Evolutionary conservation across 2,797 vertebrate genomes (phyloP), one percentile per base, ranked within the genome.

Genomic region (Tangara arthus): DNA sequence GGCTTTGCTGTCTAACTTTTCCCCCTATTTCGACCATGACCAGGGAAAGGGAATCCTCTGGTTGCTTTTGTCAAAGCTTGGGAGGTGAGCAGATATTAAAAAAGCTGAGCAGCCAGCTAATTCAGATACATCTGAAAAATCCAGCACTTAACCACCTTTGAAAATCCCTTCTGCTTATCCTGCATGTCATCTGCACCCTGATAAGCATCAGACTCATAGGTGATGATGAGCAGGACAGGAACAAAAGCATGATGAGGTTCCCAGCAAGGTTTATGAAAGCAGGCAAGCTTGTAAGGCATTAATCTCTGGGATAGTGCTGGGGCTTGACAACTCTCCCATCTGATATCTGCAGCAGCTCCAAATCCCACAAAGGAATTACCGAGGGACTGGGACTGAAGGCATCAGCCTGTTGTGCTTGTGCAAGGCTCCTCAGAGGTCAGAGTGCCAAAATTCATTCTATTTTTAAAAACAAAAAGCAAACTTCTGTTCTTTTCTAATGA

Each of bases 11-110:
- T 87, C 76, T 87, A 64, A 91, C 77, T 96, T 93, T 79, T 4
- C 1, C 63, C 89, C 50, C 81, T 34, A 14, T 68, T 95, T 85
- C 53, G 68, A 63, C 88, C 77, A 44, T 17, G 73, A 84, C 50
- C 37, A 42, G 35, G 70, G 82, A 59, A 92, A 86, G 89, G 92
- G 92, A 96, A 96, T 96, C 93, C 93, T 96, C 77, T n/a, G 4
- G 66, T 92, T 71, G 82, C 79, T 86, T 82, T 86, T 78, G 59
- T 91, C 59, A 81, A 84, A 82, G 70, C 63, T 14, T 57, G 39
- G 41, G 70, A 77, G 80, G 77, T 76, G 63, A 47, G 49, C 16
- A 70, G 69, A 27, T 86, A 42, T 60, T 35, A 9, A 52, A 65
- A 60, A 64, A 82, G 26, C 50, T 41, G 75, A 89, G 87, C 35